A percentile compares a stretch with the other conserved stretches of the same genome.
These are phyloP conservation scores for Bombus confusus DNA, from an alignment of 1,140 invertebrate genomes.

Conservation along the genomic window DNA sequence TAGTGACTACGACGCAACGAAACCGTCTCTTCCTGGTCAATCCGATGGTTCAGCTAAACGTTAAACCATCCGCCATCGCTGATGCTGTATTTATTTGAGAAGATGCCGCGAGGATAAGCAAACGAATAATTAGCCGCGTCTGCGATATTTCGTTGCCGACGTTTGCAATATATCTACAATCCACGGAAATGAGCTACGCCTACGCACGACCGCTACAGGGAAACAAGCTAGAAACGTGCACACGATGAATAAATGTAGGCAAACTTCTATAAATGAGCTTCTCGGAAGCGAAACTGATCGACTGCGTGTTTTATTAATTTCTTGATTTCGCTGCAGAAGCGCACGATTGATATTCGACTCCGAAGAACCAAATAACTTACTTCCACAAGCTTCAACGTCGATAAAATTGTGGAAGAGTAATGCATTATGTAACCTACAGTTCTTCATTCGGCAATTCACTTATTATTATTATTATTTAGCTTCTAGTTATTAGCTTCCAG, in stretches of 20 bases:
- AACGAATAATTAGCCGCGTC: constrained; percentile 13
- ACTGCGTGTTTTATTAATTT: neutral
- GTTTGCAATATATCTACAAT: neutral
- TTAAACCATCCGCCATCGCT: neutral
- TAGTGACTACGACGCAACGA: neutral
- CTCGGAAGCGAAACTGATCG: neutral
- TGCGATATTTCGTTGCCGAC: neutral
- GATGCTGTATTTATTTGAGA: neutral
- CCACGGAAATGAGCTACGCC: neutral
- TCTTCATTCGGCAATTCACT: too few relatives aligned
- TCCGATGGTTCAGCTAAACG: neutral
- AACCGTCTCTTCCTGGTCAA: constrained; percentile 11
- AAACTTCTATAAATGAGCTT: too few relatives aligned
- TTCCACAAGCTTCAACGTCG: too few relatives aligned
- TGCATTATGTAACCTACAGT: too few relatives aligned
- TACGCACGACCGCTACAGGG: neutral
- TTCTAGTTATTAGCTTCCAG: too few relatives aligned
- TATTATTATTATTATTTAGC: too few relatives aligned
- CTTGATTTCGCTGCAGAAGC: neutral
- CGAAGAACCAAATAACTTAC: too few relatives aligned
- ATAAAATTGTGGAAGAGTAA: too few relatives aligned
- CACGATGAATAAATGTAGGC: too few relatives aligned
- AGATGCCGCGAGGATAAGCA: constrained; percentile 1
- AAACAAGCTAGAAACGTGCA: neutral
- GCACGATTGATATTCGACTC: neutral